A percentile compares a stretch with the other conserved stretches of the same genome.
These are phyloP conservation scores for Thymelicus lineola DNA, from an alignment of 2,888 invertebrate species.

Conservation along the genomic window DNA sequence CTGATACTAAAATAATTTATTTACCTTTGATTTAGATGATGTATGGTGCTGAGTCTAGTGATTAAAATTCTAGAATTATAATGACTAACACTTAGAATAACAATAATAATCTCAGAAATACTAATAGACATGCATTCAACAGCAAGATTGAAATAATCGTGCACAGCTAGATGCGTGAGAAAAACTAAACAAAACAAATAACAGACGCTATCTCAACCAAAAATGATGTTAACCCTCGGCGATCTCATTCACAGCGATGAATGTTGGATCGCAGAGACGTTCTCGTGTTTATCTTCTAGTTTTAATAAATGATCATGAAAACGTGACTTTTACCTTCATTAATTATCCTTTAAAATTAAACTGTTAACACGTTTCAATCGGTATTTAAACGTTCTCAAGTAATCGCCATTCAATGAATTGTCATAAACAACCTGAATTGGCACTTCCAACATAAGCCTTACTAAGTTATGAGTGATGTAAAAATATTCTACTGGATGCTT, in stretches of 20 bases:
- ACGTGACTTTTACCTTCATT: constrained; percentile 69
- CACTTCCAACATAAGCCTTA: constrained; percentile 81
- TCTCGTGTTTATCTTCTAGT: constrained; percentile 64
- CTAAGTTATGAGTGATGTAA: constrained; percentile 81
- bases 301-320: constrained; percentile 74
- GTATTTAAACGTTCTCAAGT: constrained; percentile 62
- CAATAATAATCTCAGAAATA: constrained; percentile 61
- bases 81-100: constrained; percentile 77
- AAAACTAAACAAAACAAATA: constrained; percentile 71
- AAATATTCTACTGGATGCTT: constrained; percentile 89
- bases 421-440: constrained; percentile 76
- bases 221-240: constrained; percentile 52
- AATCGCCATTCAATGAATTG: constrained; percentile 74
- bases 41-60: constrained; percentile 83
- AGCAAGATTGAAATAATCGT: constrained; percentile 81
- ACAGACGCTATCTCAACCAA: constrained; percentile 60
- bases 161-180: constrained; percentile 84
- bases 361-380: constrained; percentile 76
- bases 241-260: constrained; percentile 56
- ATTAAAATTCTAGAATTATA: constrained; percentile 66
- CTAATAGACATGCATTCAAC: constrained; percentile 79
- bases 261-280: constrained; percentile 56
- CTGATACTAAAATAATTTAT: constrained; percentile 59
- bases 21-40: constrained; percentile 77
- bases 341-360: constrained; percentile 76